A percentile compares a stretch with the other conserved stretches of the same genome.
phyloP scores from a whole-genome alignment of 2,888 invertebrate genomes.

The Lycophotia porphyrea region DNA sequence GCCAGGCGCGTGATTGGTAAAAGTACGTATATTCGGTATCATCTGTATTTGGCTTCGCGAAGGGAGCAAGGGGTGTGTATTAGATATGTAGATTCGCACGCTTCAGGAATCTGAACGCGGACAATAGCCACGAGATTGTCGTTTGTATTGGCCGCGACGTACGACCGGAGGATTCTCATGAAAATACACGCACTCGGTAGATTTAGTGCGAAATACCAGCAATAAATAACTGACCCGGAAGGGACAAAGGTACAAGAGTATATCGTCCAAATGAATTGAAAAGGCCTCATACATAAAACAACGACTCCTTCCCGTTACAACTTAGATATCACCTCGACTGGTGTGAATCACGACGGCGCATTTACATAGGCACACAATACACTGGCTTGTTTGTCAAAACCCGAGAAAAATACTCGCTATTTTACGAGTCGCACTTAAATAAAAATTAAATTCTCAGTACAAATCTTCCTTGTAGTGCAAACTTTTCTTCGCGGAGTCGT shows the following conservation, averaged over 20 bases:
- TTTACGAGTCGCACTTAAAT: slow-evolving; percentile 31
- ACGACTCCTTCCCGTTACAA: slow-evolving; percentile 77
- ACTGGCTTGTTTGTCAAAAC: slow-evolving; percentile 46
- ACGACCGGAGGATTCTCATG: slow-evolving; percentile 72
- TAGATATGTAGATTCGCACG: slow-evolving; percentile 66
- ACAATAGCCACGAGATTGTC: slow-evolving; percentile 72
- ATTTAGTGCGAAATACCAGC: slow-evolving; percentile 85
- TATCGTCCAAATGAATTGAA: slow-evolving; percentile 89
- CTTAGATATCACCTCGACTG: slow-evolving; percentile 79
- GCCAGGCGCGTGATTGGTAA: slow-evolving; percentile 51
- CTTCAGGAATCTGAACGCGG: slow-evolving; percentile 59
- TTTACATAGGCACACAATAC: slow-evolving; percentile 77
- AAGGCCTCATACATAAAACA: slow-evolving; percentile 89
- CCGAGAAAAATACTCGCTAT: slow-evolving; percentile 31
- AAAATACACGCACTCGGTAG: slow-evolving; percentile 79
- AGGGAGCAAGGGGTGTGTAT: slow-evolving; percentile 48
- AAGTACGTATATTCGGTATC: slow-evolving; percentile 43
- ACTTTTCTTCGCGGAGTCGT: slow-evolving; percentile 15
- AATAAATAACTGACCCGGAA: slow-evolving; percentile 89
- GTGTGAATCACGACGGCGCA: slow-evolving; percentile 78
- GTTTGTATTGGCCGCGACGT: slow-evolving; percentile 69
- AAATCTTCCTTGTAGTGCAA: slow-evolving; percentile 18
- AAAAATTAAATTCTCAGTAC: slow-evolving; percentile 13
- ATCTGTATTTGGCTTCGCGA: slow-evolving; percentile 31
- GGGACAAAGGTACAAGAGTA: slow-evolving; percentile 87